Evolutionary conservation across 2,113 vertebrate species (phyloP).

Genomic region (Aplodontia rufa): DNA sequence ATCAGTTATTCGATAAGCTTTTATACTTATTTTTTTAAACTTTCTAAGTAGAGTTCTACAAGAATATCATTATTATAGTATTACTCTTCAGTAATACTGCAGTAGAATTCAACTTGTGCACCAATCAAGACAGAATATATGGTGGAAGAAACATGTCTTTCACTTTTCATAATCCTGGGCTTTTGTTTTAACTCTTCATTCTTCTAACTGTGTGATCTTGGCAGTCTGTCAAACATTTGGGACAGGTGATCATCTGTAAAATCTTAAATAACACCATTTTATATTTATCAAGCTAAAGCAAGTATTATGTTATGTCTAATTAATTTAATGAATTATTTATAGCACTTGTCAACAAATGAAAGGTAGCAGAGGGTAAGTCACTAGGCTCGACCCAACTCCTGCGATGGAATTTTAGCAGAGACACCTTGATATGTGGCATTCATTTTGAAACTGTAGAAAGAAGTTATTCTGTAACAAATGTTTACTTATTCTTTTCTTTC

Average conservation of each 20-base stretch:
- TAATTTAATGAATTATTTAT: not conserved
- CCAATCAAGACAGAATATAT: not conserved
- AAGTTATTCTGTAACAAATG: not conserved
- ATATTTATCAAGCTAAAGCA: not conserved
- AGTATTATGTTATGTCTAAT: not conserved
- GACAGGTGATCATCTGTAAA: not conserved
- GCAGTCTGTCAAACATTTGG: not conserved
- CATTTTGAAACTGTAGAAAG: not conserved
- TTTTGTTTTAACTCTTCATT: not conserved
- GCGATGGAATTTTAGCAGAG: not conserved
- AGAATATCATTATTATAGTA: not conserved
- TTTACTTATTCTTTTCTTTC: not conserved
- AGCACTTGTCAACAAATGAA: not conserved
- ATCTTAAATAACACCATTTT: not conserved
- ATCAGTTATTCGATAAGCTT: not conserved
- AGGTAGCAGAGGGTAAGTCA: fast-evolving
- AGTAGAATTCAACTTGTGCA: not conserved
- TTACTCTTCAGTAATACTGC: not conserved
- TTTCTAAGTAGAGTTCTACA: not conserved
- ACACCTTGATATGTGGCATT: fast-evolving
- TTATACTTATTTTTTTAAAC: not conserved
- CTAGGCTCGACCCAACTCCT: not conserved
- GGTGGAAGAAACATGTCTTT: not conserved
- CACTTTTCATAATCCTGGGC: not conserved
- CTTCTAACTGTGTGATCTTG: not conserved